These are phyloP conservation scores for Karalla daura DNA, from an alignment of 2,797 vertebrate genomes.

Conservation along the genomic window DNA sequence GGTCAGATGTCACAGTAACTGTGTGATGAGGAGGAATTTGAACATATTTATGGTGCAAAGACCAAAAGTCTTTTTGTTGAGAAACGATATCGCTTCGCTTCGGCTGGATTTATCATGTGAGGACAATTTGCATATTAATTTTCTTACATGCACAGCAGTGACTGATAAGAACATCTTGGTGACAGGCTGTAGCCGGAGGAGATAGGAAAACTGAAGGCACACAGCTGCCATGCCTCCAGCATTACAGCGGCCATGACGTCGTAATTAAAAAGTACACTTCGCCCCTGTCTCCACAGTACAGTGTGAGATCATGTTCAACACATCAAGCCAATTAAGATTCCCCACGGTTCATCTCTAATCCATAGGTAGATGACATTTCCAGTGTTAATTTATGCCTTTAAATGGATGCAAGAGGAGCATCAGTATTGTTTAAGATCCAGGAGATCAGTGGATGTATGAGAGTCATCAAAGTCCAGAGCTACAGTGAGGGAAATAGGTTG, in stretches of 20 bases:
- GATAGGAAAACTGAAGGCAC: slow-evolving; percentile 48
- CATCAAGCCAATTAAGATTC: slow-evolving; percentile 32
- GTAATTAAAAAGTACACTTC: slow-evolving; percentile 54
- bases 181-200: slow-evolving; percentile 45
- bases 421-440: slow-evolving; percentile 11
- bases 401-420: slow-evolving; percentile 4
- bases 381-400: slow-evolving; percentile 18
- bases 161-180: slow-evolving; percentile 57
- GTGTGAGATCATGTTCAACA: slow-evolving; percentile 45
- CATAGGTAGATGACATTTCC: slow-evolving; percentile 9
- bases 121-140: slow-evolving; percentile 61
- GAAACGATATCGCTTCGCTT: slow-evolving; percentile 38
- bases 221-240: slow-evolving; percentile 44
- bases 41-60: slow-evolving; percentile 5
- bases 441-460: slow-evolving; percentile 19
- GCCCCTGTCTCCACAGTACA: slow-evolving; percentile 26
- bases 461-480: slow-evolving; percentile 4
- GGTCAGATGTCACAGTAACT: not conserved
- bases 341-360: slow-evolving; percentile 21
- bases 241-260: slow-evolving; percentile 21
- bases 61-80: slow-evolving; percentile 13
- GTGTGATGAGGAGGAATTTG: slow-evolving; percentile 15
- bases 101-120: slow-evolving; percentile 41
- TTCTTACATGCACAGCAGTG: slow-evolving; percentile 39
- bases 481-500: not conserved